Base-by-base conservation (phyloP, 2,888 invertebrate genomes). In the Timandra comae region DNA sequence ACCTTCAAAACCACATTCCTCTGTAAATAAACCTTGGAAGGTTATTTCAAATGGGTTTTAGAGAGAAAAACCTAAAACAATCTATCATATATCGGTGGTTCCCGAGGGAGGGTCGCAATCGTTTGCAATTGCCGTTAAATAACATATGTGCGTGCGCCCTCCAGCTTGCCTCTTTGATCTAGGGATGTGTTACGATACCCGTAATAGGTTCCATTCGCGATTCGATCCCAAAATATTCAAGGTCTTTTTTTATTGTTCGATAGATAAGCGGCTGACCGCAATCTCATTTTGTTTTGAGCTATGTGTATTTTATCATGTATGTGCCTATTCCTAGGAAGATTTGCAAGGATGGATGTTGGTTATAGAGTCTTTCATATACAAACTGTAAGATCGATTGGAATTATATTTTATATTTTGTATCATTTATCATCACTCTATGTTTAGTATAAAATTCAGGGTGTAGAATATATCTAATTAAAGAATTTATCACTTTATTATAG, bases 121-220 rank as follows among this genome's bases (percentile, higher is more conserved):
- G 49, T 46, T 56, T 49, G 47, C 48, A 56, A 61, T 58, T 56
- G 59, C 56, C 52, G 53, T 59, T 59, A 56, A 66, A 64, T 61
- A 64, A 66, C 57, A 58, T 47, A 58, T 47, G 51, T 49, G 49
- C 50, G 53, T 52, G n/a, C n/a, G n/a, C n/a, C n/a, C n/a, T 45
- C 44, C 35, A 43, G 25, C 12, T 30, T 28, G 31, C 45, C 21
- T 29, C 24, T 25, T 32, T 35, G 34, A 39, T 39, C 32, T 35
- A 39, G 32, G 39, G 39, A 35, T 35, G 35, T 31, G 34, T 26
- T 26, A 16, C 29, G 22, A 11, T 8, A 8, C n/a, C 22, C 24
- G 9, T 22, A 24, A 24, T 24, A 24, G 9, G 24, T 11, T 10
- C 24, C 11, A 24, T 10, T 24, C 24, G 24, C 24, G 9, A 9